Conservation (phyloP, 2,113 vertebrate species). For the Atlantisia rogersi region DNA sequence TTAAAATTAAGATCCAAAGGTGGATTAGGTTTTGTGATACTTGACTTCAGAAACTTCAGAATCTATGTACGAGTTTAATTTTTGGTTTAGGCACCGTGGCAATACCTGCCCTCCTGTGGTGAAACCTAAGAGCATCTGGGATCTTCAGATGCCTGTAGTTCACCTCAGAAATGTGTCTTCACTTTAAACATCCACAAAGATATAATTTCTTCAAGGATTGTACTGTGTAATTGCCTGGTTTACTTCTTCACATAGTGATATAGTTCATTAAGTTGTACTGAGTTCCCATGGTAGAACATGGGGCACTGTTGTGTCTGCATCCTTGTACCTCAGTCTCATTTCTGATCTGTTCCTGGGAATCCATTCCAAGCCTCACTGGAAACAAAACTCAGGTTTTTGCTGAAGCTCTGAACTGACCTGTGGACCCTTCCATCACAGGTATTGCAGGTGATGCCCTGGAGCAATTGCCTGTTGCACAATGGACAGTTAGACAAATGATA, state of each 20-base stretch:
- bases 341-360: not conserved
- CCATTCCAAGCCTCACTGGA: too few species aligned
- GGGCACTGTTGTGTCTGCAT: not conserved
- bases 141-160: not conserved
- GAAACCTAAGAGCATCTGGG: not conserved
- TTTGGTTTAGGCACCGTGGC: not conserved
- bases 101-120: not conserved
- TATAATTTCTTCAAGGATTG: not conserved
- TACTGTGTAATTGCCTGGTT: not conserved
- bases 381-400: not conserved
- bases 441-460: not conserved
- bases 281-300: not conserved
- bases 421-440: not conserved
- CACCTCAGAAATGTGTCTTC: not conserved
- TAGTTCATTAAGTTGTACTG: not conserved
- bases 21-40: not conserved
- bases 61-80: not conserved
- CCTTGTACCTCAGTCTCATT: not conserved
- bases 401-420: not conserved
- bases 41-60: not conserved
- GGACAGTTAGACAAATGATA: not conserved
- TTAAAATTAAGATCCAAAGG: not conserved
- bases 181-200: not conserved
- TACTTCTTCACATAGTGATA: not conserved
- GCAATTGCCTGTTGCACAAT: fast-evolving